Conservation (phyloP, 2,888 invertebrate species). For the Ctena decussata region DNA sequence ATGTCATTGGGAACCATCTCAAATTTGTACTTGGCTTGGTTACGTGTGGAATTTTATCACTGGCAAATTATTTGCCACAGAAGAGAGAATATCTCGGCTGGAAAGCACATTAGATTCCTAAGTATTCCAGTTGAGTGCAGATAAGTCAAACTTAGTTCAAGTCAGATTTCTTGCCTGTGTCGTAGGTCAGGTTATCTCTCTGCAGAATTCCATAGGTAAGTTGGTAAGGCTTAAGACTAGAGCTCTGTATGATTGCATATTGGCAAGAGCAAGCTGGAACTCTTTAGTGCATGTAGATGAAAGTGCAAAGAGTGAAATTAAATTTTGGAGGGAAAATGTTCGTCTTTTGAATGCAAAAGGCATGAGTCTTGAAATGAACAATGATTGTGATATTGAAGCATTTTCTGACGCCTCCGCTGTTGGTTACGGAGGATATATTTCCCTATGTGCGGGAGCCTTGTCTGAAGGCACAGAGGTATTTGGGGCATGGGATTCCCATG, state of each 20-base stretch:
- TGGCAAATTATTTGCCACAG: background rate
- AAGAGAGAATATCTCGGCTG: background rate
- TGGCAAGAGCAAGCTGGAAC: background rate
- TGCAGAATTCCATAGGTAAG: slow-evolving; percentile 10
- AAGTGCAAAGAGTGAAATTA: background rate
- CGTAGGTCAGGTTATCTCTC: background rate
- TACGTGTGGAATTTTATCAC: too few species aligned
- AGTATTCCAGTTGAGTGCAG: background rate
- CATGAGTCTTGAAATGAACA: background rate
- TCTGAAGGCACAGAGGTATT: background rate
- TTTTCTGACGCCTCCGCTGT: background rate
- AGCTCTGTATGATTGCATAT: too few species aligned
- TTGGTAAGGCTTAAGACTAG: background rate
- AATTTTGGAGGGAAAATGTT: background rate
- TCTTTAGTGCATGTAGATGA: background rate
- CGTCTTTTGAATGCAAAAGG: background rate
- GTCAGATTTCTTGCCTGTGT: background rate
- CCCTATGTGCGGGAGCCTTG: background rate
- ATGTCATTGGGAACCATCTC: background rate
- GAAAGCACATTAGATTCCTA: background rate
- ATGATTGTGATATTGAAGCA: background rate
- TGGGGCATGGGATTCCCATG: background rate
- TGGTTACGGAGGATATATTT: background rate
- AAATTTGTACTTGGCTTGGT: background rate
- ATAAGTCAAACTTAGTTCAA: background rate